phyloP scores from a whole-genome alignment of 2,113 vertebrate genomes.

The Catharus fuscescens region DNA sequence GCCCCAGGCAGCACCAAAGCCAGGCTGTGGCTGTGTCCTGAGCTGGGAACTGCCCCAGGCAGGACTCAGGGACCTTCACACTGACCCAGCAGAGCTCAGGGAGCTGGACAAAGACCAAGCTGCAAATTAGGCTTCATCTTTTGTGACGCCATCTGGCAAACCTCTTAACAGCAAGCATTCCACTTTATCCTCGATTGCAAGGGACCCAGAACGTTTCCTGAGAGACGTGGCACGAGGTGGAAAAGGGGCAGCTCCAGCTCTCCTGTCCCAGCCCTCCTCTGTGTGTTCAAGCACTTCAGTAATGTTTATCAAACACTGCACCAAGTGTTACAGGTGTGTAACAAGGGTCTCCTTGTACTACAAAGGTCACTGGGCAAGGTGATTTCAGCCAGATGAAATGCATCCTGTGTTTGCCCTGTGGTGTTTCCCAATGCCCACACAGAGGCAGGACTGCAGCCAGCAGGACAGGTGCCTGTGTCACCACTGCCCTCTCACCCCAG shows the following conservation, averaged over 20 bases:
- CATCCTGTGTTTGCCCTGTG: not conserved
- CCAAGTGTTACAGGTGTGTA: rapidly evolving
- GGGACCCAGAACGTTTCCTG: not conserved
- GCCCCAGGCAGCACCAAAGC: not conserved
- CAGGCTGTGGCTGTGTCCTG: too few species aligned
- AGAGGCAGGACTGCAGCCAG: not conserved
- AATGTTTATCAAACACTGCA: not conserved
- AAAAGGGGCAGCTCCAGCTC: not conserved
- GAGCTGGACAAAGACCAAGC: not conserved
- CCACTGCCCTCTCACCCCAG: not conserved
- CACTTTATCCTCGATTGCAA: not conserved
- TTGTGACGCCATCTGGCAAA: not conserved
- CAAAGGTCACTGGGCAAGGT: not conserved
- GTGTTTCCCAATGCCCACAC: not conserved
- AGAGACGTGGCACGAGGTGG: not conserved
- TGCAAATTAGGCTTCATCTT: not conserved
- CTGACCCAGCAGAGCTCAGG: not conserved
- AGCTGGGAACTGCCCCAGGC: not conserved
- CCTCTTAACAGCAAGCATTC: not conserved
- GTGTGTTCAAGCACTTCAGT: not conserved
- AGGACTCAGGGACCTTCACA: not conserved
- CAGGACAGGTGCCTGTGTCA: not conserved
- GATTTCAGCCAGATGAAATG: not conserved
- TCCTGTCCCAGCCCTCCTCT: not conserved
- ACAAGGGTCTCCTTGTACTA: not conserved